Base-by-base conservation (phyloP, 2,797 vertebrate genomes). In the Furcifer pardalis region DNA sequence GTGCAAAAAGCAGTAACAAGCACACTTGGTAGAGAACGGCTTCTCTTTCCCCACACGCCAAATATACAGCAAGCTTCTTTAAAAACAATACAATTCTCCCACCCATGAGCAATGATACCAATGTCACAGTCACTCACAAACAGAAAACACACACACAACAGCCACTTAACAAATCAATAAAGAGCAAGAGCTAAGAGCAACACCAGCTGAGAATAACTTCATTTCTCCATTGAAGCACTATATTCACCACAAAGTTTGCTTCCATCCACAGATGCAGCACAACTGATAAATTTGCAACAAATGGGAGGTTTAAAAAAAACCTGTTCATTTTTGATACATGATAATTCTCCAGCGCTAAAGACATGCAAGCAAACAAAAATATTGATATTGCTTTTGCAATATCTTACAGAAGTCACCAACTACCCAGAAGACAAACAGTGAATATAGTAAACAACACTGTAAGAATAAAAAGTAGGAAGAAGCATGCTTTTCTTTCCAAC, bases 381-480 rank as follows among this genome's bases (percentile, higher is more conserved):
- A 4, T 56, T 17, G 1, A 56, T 15, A 56, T 73, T 52, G 44
- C 94, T 85, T 85, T 92, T 92, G 91, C 91, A 91, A 91, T 56
- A 60, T 84, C 86, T 93, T 86, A 68, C n/a, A 91, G 86, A 77
- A 77, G 77, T 37, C 88, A 49, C 77, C 88, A 13, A 82, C 82
- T 62, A 82, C 82, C 56, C 32, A 83, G 84, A 10, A 89, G 83
- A 89, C 42, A 87, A 91, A 88, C 90, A 89, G 83, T 81, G 83
- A 74, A 93, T 65, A 74, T 72, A 84, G 42, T 3, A 3, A 44
- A 7, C 30, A 12, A 49, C 72, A 21, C 21, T 56, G 32, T 49
- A 56, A 56, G 32, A 49, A 75, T 19, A 49, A 15, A 27, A 15
- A 15, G 37, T 10, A 6, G 56, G 49, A 49, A 25, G 40, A 59